Percentiles rank a stretch among this genome's conserved stretches.
Conservation (phyloP, 2,888 invertebrate species). For the Hypselothyrea guttata region DNA sequence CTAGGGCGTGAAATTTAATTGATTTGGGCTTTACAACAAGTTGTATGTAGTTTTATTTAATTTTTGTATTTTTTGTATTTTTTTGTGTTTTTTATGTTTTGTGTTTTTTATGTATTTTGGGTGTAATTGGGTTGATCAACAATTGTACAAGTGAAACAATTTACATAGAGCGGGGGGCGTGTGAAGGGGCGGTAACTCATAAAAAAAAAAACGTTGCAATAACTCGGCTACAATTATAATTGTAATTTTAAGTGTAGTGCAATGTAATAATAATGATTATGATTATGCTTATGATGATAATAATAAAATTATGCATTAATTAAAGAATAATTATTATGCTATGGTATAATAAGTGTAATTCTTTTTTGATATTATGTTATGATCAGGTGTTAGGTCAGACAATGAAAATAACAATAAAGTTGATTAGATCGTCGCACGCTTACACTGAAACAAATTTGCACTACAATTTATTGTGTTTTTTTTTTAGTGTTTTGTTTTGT, state of each 20-base stretch:
- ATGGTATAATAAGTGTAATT: constrained; percentile 36
- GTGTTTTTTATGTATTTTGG: neutral
- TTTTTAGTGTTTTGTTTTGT: neutral
- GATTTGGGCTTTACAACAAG: constrained; percentile 49
- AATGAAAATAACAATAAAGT: constrained; percentile 44
- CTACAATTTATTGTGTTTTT: constrained; percentile 14
- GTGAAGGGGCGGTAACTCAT: too few relatives aligned
- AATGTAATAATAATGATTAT: constrained; percentile 27
- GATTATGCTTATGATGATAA: constrained; percentile 34
- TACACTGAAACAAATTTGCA: constrained; percentile 40
- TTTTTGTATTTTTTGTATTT: neutral
- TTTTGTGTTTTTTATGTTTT: neutral
- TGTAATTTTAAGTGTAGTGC: constrained; percentile 23
- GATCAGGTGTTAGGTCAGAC: constrained; percentile 38
- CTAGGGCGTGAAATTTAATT: constrained; percentile 39
- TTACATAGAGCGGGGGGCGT: constrained; percentile 55
- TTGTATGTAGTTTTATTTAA: constrained; percentile 24
- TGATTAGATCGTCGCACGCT: constrained; percentile 30
- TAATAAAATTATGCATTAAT: constrained; percentile 33
- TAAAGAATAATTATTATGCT: constrained; percentile 28
- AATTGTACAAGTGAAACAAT: constrained; percentile 70
- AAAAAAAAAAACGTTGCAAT: constrained; percentile 40
- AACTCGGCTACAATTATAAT: constrained; percentile 31
- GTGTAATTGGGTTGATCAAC: constrained; percentile 42
- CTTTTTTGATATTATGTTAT: constrained; percentile 6